Evolutionary conservation across 2,888 invertebrate genomes (phyloP).

Genomic region (Drosophila austrosaltans): DNA sequence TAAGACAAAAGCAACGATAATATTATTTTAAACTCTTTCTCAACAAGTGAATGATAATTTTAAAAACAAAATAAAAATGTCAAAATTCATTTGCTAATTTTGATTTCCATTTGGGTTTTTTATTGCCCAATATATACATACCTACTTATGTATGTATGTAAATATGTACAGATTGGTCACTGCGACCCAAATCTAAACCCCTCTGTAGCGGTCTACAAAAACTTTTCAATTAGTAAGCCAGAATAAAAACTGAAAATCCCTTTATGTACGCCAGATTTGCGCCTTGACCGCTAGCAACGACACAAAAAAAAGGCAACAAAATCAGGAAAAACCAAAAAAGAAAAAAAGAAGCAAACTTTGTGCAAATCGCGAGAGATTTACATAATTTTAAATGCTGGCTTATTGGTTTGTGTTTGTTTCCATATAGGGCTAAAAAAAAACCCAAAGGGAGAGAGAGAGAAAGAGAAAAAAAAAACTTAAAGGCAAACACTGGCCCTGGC

Average conservation of each 20-base stretch:
- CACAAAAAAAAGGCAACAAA: conserved; percentile 9
- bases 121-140: background rate
- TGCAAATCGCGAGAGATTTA: conserved; percentile 67
- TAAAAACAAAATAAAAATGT: background rate
- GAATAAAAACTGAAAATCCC: conserved; percentile 53
- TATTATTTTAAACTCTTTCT: background rate
- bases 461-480: conserved; percentile 18
- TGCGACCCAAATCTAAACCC: background rate
- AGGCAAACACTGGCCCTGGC: conserved; percentile 1
- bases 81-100: background rate
- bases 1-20: background rate
- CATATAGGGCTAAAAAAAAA: conserved; percentile 32
- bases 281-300: conserved; percentile 54
- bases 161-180: background rate
- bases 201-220: conserved; percentile 28
- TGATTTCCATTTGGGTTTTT: background rate
- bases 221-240: conserved; percentile 69
- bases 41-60: background rate
- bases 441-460: conserved; percentile 3
- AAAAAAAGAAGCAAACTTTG: conserved; percentile 46
- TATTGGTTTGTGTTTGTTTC: conserved; percentile 69
- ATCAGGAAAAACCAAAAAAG: conserved; percentile 1
- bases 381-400: conserved; percentile 72
- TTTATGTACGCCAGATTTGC: conserved; percentile 60
- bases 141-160: background rate